Conservation (phyloP, 1,140 invertebrate genomes). For the Copidosoma floridanum region DNA sequence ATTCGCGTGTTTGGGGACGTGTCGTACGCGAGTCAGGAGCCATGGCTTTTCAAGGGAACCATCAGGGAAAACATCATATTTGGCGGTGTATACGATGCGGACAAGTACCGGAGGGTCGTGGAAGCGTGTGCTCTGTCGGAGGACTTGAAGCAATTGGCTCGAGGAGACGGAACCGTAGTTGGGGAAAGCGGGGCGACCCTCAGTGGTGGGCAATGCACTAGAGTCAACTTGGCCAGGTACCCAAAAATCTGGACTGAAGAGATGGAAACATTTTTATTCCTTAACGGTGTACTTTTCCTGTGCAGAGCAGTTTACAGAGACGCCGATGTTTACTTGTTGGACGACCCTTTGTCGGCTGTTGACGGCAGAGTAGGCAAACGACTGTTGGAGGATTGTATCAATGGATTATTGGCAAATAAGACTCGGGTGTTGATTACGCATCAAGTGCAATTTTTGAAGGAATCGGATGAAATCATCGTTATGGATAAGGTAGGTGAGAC, state of each 20-base stretch:
- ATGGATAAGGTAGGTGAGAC: slow-evolving; percentile 60
- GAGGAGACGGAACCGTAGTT: slow-evolving; percentile 83
- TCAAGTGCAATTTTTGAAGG: slow-evolving; percentile 76
- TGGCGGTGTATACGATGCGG: slow-evolving; percentile 61
- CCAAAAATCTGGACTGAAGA: too few species aligned
- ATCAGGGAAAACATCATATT: slow-evolving; percentile 43
- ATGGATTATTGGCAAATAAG: slow-evolving; percentile 66
- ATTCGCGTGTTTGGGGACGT: slow-evolving; percentile 64
- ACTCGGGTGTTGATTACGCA: slow-evolving; percentile 77
- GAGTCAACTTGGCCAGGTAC: slow-evolving; percentile 75
- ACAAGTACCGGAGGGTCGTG: slow-evolving; percentile 70
- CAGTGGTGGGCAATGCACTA: slow-evolving; percentile 88
- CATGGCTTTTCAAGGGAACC: slow-evolving; percentile 60
- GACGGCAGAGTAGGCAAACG: slow-evolving; percentile 75
- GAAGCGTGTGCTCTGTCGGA: slow-evolving; percentile 71
- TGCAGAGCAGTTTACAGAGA: slow-evolving; percentile 74
- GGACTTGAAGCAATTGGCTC: slow-evolving; percentile 74
- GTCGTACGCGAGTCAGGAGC: slow-evolving; percentile 74
- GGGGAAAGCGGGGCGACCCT: slow-evolving; percentile 79
- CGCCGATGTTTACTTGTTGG: slow-evolving; percentile 76
- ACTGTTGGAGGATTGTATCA: slow-evolving; percentile 70
- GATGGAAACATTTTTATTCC: too few species aligned
- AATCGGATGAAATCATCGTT: slow-evolving; percentile 65
- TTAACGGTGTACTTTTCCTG: too few species aligned
- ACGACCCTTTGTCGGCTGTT: slow-evolving; percentile 76